Evolutionary conservation across 2,113 vertebrate genomes (phyloP), one percentile per base, ranked within the genome.

Genomic region (Oenanthe melanoleuca): DNA sequence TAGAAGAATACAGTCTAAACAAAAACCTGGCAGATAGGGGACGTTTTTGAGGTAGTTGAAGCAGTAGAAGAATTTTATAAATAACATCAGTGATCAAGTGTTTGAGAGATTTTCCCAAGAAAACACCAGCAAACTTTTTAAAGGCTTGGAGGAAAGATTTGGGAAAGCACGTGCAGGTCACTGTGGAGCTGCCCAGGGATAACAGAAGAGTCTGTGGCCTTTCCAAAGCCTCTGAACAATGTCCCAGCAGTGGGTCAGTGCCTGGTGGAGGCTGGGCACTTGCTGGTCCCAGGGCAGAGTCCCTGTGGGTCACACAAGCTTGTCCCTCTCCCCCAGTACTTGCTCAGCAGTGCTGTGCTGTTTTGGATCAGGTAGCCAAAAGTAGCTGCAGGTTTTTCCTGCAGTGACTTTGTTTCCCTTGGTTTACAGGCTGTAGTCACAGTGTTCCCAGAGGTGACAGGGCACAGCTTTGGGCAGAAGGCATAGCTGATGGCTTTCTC

Each of bases 181-280:
- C 28, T n/a, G 45, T 12, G 40, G 20, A 83, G 37, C 40, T 88
- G 55, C 60, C 56, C 45, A 70, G 57, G 57, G 63, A 40, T 33
- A 84, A 24, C 11, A 69, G 0, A 0, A 14, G 2, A 21, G 21
- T 67, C 65, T 53, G 4, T 26, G 31, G 66, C 25, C n/a, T 64
- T 93, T 73, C 1, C 3, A 34, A 14, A n/a, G 10, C 14, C 33
- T 66, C 64, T 74, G 61, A 60, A n/a, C 25, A 74, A 74, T 80
- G 65, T 24, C 11, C 49, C 28, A 22, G 57, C 53, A 49, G 44
- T 8, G 28, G 57, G 10, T 3, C n/a, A 34, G n/a, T 38, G 40
- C 31, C 17, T 20, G 26, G 38, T 34, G 29, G 29, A 67, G 53
- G 40, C n/a, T 29, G 64, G 45, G 28, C 1, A 1, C 28, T 53